Evolutionary conservation across 1,140 invertebrate genomes (phyloP), one percentile per base, ranked within the genome.

Genomic region (Drosophila ironensis): DNA sequence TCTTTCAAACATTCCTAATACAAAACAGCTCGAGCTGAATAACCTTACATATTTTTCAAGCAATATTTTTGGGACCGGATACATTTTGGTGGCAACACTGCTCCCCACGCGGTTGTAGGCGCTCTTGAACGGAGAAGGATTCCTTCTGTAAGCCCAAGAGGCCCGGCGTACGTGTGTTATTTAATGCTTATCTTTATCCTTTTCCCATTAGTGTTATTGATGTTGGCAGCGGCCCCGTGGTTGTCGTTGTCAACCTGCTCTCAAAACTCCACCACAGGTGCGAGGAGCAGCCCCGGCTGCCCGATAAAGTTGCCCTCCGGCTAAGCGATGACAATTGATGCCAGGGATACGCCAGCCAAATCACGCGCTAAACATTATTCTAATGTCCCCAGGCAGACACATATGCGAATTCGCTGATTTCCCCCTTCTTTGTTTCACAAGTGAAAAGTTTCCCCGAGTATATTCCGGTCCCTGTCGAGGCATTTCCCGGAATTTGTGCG

Each of bases 111-210:
- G 30, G 8, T 44, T 17, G 35, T 64, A 66, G 63, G 60, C 60
- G 33, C 37, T 25, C 16, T 33, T 53, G 38, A 22, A 11, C 17
- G 27, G 27, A 16, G 41, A 19, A 16, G 33, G 9, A 41, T 51
- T 17, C 53, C 25, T 37, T 25, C 40, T 40, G 56, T 59, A 51
- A 70, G 72, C 56, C 72, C 67, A 51, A 69, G 57, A 59, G 45
- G 52, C 51, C 50, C 33, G 41, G 37, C 53, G 76, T 72, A 82
- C 76, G 81, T 87, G 82, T 82, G 82, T 87, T 87, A 82, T 87
- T 82, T 87, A 87, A 84, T 87, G 82, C 82, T 87, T 87, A 87
- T 87, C 82, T 88, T 87, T 84, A 88, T 87, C 77, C 82, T 87
- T 87, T 87, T 84, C 82, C 82, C 84, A 87, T 87, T 87, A 87